Evolutionary conservation across 2,797 vertebrate genomes (phyloP), one percentile per base, ranked within the genome.

Genomic region (Microctenopoma steveboyesi): DNA sequence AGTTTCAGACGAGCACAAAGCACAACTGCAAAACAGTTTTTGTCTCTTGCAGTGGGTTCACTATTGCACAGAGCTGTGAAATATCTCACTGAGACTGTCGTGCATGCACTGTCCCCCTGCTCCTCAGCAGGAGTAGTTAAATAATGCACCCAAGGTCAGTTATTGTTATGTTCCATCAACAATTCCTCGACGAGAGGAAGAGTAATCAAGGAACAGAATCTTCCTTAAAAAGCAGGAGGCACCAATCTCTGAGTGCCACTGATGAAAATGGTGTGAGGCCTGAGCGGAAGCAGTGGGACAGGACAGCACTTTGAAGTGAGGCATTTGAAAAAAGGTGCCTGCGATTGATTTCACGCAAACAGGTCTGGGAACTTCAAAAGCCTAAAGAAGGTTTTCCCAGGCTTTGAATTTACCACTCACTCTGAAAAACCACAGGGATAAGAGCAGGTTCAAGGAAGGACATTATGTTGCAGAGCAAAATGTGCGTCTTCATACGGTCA

Each of bases 261-360:
- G 73, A 81, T 82, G 83, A 69, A 90, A 89, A 81, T 71, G 78
- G 70, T 79, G 64, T 72, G 61, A 73, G 71, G 68, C 53, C 72
- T 70, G 18, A 33, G 77, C 69, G 3, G 73, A 68, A 83, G 79
- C 58, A 65, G 45, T 74, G 72, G 84, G 83, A 84, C 84, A 73
- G 69, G 75, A 69, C 75, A 76, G 62, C 79, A 74, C 90, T 92
- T 92, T 92, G 91, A 92, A 87, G 90, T 92, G 65, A 72, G 72
- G 81, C 66, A 72, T 87, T 84, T 69, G 74, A 74, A 82, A 85
- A 22, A 78, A 85, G 82, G 86, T 88, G 76, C 71, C 76, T 60
- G 59, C 11, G 66, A 91, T 89, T 88, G 88, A 92, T 92, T 92
- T 92, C 90, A 92, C 74, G 76, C 87, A 90, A 88, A 89, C 87